phyloP scores from a whole-genome alignment of 2,888 invertebrate genomes.

The Nemotelus nigrinus region DNA sequence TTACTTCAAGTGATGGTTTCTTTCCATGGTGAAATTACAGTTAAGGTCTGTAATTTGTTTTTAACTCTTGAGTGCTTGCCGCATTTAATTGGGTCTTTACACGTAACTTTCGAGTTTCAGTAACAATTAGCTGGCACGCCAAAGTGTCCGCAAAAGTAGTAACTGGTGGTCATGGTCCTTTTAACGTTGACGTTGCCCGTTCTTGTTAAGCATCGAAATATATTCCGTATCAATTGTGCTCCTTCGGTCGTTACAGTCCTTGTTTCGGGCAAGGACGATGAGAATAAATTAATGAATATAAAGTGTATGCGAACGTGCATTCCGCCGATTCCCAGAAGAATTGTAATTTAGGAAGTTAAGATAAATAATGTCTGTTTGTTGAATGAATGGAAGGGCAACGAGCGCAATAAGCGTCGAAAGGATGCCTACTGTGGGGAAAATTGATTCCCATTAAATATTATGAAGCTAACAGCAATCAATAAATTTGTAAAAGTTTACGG shows the following conservation, averaged over 20 bases:
- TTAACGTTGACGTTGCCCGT: conserved; percentile 1
- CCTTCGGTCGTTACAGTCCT: neutral
- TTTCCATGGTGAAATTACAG: conserved; percentile 26
- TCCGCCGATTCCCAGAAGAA: conserved; percentile 15
- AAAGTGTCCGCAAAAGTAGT: conserved; percentile 2
- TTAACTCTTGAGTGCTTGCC: conserved; percentile 41
- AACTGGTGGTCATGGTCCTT: conserved; percentile 1
- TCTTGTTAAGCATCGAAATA: conserved; percentile 15
- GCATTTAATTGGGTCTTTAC: conserved; percentile 45
- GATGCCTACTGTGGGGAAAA: conserved; percentile 3
- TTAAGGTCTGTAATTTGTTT: conserved; percentile 37
- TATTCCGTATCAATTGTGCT: conserved; percentile 3
- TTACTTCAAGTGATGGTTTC: neutral
- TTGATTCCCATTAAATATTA: neutral
- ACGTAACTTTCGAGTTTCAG: conserved; percentile 41
- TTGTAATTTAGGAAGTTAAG: conserved; percentile 35
- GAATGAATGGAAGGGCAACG: neutral
- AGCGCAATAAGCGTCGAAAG: conserved; percentile 6
- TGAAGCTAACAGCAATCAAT: conserved; percentile 33
- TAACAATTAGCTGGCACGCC: conserved; percentile 38
- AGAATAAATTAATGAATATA: conserved; percentile 44
- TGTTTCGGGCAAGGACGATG: neutral
- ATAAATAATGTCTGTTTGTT: conserved; percentile 38
- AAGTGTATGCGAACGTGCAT: conserved; percentile 40
- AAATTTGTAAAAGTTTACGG: neutral